phyloP scores from a whole-genome alignment of 2,797 vertebrate genomes.

The Enteromius trimaculatus region DNA sequence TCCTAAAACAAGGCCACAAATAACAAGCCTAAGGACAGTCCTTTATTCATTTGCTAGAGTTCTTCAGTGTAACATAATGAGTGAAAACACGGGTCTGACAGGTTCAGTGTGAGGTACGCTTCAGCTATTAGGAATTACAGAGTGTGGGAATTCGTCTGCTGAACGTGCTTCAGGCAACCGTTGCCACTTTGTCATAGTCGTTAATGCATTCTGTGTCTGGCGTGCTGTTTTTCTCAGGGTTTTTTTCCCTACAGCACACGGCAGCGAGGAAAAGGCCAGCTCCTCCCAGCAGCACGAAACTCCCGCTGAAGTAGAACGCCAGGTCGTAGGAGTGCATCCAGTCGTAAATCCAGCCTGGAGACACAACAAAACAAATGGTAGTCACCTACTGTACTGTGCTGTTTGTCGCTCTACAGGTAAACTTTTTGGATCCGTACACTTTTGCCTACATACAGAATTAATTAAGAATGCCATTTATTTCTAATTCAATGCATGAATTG shows the following conservation, averaged over 20 bases:
- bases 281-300: constrained; percentile 82
- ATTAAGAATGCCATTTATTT: neutral
- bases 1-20: constrained; percentile 61
- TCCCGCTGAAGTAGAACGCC: constrained; percentile 87
- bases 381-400: neutral
- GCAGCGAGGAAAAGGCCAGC: constrained; percentile 76
- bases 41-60: neutral
- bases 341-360: constrained; percentile 87
- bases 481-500: neutral
- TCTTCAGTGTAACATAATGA: constrained; percentile 1
- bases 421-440: neutral
- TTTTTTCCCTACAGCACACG: constrained; percentile 74
- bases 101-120: neutral
- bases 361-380: neutral
- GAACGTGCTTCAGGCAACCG: constrained; percentile 55
- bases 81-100: neutral
- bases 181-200: constrained; percentile 72
- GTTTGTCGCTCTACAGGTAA: neutral
- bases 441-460: neutral
- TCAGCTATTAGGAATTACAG: neutral
- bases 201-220: constrained; percentile 53
- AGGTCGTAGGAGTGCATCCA: constrained; percentile 84
- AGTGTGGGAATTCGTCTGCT: neutral
- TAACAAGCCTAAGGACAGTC: neutral
- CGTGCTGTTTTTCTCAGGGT: constrained; percentile 63